Conservation (phyloP, 2,797 vertebrate species). For the Trematomus bernacchii region DNA sequence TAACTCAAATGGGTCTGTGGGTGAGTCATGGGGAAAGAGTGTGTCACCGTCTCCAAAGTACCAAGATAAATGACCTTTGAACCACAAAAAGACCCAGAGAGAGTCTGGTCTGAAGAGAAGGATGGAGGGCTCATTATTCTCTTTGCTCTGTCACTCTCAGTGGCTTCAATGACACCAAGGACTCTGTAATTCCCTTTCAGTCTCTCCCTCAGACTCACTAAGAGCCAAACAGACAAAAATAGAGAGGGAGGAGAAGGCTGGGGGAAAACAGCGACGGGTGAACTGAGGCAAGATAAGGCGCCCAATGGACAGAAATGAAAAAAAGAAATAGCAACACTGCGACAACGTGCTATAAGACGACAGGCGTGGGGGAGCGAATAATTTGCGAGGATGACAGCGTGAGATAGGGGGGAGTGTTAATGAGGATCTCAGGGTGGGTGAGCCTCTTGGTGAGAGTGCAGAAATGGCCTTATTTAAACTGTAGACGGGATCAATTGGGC, state of each 20-base stretch:
- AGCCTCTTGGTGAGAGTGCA: constrained; percentile 28
- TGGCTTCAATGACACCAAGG: constrained; percentile 64
- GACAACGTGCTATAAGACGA: constrained; percentile 25
- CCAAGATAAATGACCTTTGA: constrained; percentile 54
- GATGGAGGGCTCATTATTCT: constrained; percentile 64
- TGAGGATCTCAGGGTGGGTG: constrained; percentile 49
- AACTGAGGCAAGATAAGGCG: constrained; percentile 50
- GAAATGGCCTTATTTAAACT: constrained; percentile 65
- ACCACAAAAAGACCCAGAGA: constrained; percentile 18
- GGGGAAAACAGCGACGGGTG: constrained; percentile 40
- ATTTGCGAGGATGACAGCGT: constrained; percentile 20
- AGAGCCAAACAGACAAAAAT: constrained; percentile 54
- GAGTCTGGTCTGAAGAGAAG: constrained; percentile 48
- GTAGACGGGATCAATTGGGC: constrained; percentile 70
- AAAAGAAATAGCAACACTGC: constrained; percentile 10
- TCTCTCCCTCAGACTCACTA: constrained; percentile 34
- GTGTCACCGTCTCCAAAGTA: not conserved
- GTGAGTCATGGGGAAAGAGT: constrained; percentile 21
- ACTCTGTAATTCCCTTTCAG: constrained; percentile 63
- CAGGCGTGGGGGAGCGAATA: not conserved
- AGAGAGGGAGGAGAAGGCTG: constrained; percentile 40
- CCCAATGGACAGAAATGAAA: constrained; percentile 36
- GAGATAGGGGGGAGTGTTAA: constrained; percentile 48
- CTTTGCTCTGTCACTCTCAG: constrained; percentile 66
- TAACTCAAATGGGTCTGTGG: constrained; percentile 22